Evolutionary conservation across 2,888 invertebrate species (phyloP), one percentile per base, ranked within the genome.

Genomic region (Lysandra coridon): DNA sequence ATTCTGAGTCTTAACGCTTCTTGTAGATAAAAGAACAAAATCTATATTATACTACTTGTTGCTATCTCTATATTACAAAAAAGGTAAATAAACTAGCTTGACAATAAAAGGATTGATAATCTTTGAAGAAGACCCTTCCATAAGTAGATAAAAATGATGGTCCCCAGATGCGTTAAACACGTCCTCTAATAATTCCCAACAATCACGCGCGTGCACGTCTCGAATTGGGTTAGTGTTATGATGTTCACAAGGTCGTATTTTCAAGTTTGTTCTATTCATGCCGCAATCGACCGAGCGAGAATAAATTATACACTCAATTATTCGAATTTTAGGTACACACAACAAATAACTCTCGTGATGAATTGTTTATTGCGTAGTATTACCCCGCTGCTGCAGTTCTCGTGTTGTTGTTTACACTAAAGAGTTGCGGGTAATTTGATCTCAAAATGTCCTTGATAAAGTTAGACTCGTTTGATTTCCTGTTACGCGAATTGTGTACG

Each of bases 381-480:
- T 69, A 10, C 4, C 33, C 33, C 33, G 14, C 33, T 69, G 69
- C 33, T 33, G 69, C 33, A 69, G 17, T 33, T 69, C 69, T 69
- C 12, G 33, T 37, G 69, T 69, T 37, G 14, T 33, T 69, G 69
- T 69, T 69, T 69, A 69, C 69, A 37, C 14, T 69, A 69, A 37
- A 33, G 23, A 30, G 64, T 64, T 33, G 23, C 78, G 33, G 33
- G 78, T 80, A 44, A 64, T 86, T 69, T 69, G 33, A 69, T 69
- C 33, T 40, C 23, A 44, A 74, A 76, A 85, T 90, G 93, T 92
- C 93, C 93, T 93, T 93, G 93, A 88, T 93, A 90, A 87, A 85
- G 88, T 88, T 89, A 89, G 87, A 91, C 92, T 90, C 86, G 92
- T 91, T 92, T 88, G 85, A 89, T 88, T 93, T 94, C 94, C 94